These are phyloP conservation scores for Leucosticte australis DNA, from an alignment of 2,113 vertebrate species.

Conservation along the genomic window DNA sequence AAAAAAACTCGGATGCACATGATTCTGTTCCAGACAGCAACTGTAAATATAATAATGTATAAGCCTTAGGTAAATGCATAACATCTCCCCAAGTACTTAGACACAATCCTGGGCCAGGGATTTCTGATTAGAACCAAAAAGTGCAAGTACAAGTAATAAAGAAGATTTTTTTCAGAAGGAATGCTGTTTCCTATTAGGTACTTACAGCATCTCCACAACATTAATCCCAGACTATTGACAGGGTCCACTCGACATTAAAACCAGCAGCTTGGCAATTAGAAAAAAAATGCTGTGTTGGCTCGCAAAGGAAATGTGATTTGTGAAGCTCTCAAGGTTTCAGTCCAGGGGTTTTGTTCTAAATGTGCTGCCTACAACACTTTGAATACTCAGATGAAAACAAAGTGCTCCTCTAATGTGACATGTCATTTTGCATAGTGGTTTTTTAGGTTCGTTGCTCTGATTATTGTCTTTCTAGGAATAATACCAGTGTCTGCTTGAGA, in stretches of 20 bases:
- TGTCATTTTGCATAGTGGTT: constrained; percentile 38
- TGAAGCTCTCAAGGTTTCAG: constrained; percentile 42
- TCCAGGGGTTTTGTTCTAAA: constrained; percentile 29
- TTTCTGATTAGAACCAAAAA: neutral
- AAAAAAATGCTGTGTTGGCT: constrained; percentile 30
- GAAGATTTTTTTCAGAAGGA: neutral
- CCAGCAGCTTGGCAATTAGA: constrained; percentile 28
- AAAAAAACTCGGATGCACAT: neutral
- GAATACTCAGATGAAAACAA: constrained; percentile 43
- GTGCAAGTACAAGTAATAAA: neutral
- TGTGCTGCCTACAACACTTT: constrained; percentile 20
- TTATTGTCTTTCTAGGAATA: constrained; percentile 51
- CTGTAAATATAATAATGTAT: neutral
- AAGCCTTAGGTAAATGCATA: neutral
- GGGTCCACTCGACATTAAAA: constrained; percentile 10
- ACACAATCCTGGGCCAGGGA: neutral
- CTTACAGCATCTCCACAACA: neutral
- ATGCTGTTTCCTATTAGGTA: neutral
- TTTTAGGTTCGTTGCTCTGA: constrained; percentile 23
- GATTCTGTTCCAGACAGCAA: neutral
- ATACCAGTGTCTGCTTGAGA: neutral
- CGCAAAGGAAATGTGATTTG: constrained; percentile 47
- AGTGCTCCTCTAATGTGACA: constrained; percentile 43
- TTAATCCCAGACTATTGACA: constrained; percentile 23
- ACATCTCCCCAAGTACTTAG: neutral